Base-by-base conservation (phyloP, 2,113 vertebrate species). In the Rhinoptilus africanus region DNA sequence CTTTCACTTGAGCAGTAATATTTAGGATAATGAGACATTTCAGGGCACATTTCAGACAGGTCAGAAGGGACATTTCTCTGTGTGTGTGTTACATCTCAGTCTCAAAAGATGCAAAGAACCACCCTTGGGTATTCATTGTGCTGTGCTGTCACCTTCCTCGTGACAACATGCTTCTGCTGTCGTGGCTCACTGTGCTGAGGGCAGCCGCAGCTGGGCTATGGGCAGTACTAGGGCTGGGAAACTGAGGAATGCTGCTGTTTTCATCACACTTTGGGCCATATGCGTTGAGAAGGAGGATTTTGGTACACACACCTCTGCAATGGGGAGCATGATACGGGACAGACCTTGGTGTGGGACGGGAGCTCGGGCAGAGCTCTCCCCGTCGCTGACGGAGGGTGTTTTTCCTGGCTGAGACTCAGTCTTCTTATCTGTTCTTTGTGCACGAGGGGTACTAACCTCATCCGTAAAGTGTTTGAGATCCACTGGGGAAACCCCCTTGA, bases 151-250 rank as follows among this genome's bases (percentile, higher is more conserved):
- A 24, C 57, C 34, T 77, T 85, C 50, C 64, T 60, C 0, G 0
- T 64, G n/a, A 37, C n/a, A 69, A 6, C 0, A 0, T 23, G 17
- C 32, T 39, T 74, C 54, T 24, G 14, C 43, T 43, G 51, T 15
- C 39, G 12, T 1, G 15, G 47, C 16, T 85, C 15, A 2, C 0
- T 3, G 27, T 34, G 63, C 35, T 47, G 43, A 47, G 73, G 19
- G 21, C 1, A 6, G 77, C 39, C 50, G 48, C 48, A 84, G 17
- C 26, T 1, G 1, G 34, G 18, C 28, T 27, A 26, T 9, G 8
- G 77, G 35, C 10, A 59, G 4, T 11, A 11, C 54, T 28, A 50
- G 35, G 32, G 27, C 47, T 16, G 4, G 7, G 9, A 34, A 72
- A 43, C 45, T 57, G 76, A 77, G 54, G 45, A 57, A 45, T 10